Conservation (phyloP, 2,113 vertebrate genomes). For the Nothobranchius kuhntae region DNA sequence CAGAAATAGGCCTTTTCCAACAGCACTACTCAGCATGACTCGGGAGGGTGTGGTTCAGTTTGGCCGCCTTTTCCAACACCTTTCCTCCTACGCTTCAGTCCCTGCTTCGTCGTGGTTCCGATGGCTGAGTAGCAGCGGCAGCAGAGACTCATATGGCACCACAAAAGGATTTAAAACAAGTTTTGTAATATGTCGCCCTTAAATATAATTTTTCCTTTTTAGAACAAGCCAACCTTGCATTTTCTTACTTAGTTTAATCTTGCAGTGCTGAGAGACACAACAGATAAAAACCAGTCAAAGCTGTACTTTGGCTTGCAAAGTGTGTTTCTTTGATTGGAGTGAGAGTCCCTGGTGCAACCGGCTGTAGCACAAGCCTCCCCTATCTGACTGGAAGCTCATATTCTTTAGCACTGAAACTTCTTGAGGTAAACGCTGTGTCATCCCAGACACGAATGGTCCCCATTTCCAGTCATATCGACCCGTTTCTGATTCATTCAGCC, state of each 20-base stretch:
- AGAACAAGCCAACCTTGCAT: too few relatives aligned
- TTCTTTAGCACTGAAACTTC: conserved; percentile 39
- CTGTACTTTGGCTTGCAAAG: background rate
- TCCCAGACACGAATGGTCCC: conserved; percentile 59
- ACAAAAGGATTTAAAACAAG: too few relatives aligned
- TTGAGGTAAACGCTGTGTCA: conserved; percentile 68
- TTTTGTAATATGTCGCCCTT: too few relatives aligned
- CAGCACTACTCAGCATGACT: too few relatives aligned
- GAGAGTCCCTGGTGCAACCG: conserved; percentile 30
- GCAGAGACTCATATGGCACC: too few relatives aligned
- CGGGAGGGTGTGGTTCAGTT: too few relatives aligned
- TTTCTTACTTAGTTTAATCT: background rate
- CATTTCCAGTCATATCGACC: conserved; percentile 65
- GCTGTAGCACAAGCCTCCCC: conserved; percentile 21
- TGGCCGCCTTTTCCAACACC: too few relatives aligned
- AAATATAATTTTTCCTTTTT: too few relatives aligned
- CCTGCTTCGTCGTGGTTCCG: too few relatives aligned
- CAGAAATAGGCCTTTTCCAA: background rate
- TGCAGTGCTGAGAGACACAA: background rate
- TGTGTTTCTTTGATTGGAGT: background rate
- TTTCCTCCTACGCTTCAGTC: too few relatives aligned
- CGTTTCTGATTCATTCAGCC: conserved; percentile 71
- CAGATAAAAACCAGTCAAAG: background rate
- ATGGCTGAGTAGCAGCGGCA: too few relatives aligned
- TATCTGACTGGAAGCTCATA: conserved; percentile 37